Conservation (phyloP, 2,797 vertebrate genomes). For the Takifugu ocellatus region DNA sequence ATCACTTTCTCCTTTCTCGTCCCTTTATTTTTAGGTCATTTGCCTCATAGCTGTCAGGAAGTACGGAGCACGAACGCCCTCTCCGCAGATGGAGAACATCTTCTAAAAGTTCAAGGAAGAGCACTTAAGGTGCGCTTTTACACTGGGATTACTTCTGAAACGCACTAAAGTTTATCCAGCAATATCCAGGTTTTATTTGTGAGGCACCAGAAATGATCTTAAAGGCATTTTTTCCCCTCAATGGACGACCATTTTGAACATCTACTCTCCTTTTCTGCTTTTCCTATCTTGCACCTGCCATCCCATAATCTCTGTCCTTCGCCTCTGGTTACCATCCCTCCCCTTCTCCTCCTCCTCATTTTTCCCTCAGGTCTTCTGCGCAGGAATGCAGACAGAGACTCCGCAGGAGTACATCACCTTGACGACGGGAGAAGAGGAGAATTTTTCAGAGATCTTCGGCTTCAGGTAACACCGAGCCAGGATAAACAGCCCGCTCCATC, state of each 20-base stretch:
- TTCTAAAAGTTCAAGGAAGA: conserved; percentile 83
- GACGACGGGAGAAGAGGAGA: conserved; percentile 84
- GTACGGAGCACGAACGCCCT: conserved; percentile 70
- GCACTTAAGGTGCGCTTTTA: conserved; percentile 78
- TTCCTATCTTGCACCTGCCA: not conserved
- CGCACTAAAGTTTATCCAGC: conserved; percentile 3
- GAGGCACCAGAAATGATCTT: too few relatives aligned
- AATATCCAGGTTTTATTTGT: too few relatives aligned
- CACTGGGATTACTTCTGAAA: not conserved
- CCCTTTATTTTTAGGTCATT: conserved; percentile 4
- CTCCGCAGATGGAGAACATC: conserved; percentile 82
- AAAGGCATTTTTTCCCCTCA: not conserved
- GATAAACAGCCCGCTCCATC: conserved; percentile 32
- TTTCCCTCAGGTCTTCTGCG: conserved; percentile 86
- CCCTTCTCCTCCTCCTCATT: conserved; percentile 11
- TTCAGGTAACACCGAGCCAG: conserved; percentile 82
- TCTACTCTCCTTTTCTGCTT: not conserved
- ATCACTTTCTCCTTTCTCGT: conserved; percentile 7
- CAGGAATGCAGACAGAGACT: conserved; percentile 86
- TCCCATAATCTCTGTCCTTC: conserved; percentile 5
- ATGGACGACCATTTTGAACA: not conserved
- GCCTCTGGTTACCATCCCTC: conserved; percentile 6
- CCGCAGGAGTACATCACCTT: conserved; percentile 92
- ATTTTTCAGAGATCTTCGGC: conserved; percentile 96
- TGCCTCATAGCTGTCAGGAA: conserved; percentile 84